Conservation (phyloP, 2,888 invertebrate species). For the Lasioglossum pauxillum region DNA sequence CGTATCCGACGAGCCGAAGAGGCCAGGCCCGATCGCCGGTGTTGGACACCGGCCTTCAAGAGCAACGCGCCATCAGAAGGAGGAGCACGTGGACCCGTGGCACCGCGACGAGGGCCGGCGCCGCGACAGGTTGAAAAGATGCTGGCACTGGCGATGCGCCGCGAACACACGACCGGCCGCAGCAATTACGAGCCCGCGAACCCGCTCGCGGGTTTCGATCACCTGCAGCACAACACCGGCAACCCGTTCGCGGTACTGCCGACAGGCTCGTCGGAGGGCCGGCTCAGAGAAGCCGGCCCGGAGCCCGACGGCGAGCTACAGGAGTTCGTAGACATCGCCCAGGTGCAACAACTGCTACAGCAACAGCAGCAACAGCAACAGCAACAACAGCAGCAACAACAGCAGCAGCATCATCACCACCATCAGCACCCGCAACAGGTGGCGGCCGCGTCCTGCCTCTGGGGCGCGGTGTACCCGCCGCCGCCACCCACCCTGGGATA, state of each 20-base stretch:
- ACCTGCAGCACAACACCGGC: slow-evolving; percentile 77
- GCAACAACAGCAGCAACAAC: slow-evolving; percentile 84
- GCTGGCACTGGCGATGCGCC: slow-evolving; percentile 84
- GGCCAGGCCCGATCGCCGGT: slow-evolving; percentile 56
- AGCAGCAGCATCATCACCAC: slow-evolving; percentile 85
- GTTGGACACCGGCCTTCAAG: slow-evolving; percentile 32
- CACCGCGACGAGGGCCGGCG: slow-evolving; percentile 74
- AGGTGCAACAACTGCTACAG: slow-evolving; percentile 91
- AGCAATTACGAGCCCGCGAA: slow-evolving; percentile 82
- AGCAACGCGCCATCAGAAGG: slow-evolving; percentile 28
- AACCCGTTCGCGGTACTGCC: slow-evolving; percentile 77
- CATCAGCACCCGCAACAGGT: slow-evolving; percentile 79
- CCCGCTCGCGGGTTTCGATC: slow-evolving; percentile 83
- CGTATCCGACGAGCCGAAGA: slow-evolving; percentile 30
- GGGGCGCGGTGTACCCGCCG: slow-evolving; percentile 80
- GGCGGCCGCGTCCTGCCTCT: slow-evolving; percentile 77
- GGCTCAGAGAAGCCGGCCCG: slow-evolving; percentile 75
- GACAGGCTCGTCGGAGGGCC: slow-evolving; percentile 72
- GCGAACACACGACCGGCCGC: slow-evolving; percentile 83
- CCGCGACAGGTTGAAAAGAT: slow-evolving; percentile 80
- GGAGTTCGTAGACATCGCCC: slow-evolving; percentile 93
- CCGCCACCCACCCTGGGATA: slow-evolving; percentile 78
- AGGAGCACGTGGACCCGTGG: slow-evolving; percentile 71
- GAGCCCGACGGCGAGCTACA: slow-evolving; percentile 82
- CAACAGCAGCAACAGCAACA: slow-evolving; percentile 85